Conservation (phyloP, 2,113 vertebrate species). For the Aythya baeri region DNA sequence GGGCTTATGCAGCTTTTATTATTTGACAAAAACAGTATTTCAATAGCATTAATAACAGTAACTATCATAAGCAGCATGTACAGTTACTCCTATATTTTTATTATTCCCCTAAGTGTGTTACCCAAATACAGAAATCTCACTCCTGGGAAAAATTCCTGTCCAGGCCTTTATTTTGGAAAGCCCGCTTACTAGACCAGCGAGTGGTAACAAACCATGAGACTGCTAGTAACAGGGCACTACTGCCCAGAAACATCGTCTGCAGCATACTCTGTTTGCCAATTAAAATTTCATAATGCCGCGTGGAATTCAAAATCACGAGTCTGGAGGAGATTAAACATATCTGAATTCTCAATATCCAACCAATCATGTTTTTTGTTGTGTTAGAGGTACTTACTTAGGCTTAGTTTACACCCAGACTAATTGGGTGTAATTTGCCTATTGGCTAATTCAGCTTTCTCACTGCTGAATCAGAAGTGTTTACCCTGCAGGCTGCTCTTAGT, state of each 20-base stretch:
- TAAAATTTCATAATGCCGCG: background rate
- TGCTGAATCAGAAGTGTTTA: background rate
- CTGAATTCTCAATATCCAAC: background rate
- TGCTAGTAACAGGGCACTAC: fast-evolving
- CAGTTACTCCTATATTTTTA: background rate
- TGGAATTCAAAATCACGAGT: background rate
- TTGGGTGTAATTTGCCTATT: background rate
- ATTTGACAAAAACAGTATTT: background rate
- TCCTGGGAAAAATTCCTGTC: background rate
- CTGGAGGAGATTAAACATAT: background rate
- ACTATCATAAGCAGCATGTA: background rate
- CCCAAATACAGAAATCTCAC: background rate
- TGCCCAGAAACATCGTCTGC: fast-evolving
- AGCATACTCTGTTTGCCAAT: background rate
- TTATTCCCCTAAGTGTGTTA: background rate
- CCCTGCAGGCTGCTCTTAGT: background rate
- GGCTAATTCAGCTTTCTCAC: background rate
- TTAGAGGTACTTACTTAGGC: background rate
- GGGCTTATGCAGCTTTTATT: background rate
- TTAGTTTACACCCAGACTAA: background rate
- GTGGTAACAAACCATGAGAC: background rate
- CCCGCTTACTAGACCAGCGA: background rate
- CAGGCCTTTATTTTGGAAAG: background rate
- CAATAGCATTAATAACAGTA: background rate
- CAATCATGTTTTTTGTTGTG: background rate